A percentile compares a stretch with the other conserved stretches of the same genome.
Conservation (phyloP, 2,888 invertebrate genomes). For the Muschampia plurimacula region DNA sequence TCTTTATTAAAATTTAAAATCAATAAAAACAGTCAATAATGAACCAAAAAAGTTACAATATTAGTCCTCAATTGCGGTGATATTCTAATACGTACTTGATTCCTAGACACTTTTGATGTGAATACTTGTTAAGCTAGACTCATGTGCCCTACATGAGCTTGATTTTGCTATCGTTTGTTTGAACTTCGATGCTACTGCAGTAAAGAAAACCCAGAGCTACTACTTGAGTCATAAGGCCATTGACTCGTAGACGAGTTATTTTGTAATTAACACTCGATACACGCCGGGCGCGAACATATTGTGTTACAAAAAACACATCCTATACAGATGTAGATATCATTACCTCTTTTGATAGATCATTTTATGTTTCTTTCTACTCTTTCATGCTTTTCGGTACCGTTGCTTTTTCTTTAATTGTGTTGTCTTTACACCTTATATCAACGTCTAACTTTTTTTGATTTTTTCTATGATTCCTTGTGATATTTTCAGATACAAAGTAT, state of each 20-base stretch:
- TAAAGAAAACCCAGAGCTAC: slow-evolving; percentile 15
- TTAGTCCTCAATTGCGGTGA: no score
- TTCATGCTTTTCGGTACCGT: slow-evolving; percentile 48
- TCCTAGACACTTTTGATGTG: no score
- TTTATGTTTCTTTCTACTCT: slow-evolving; percentile 54
- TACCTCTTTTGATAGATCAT: slow-evolving; percentile 51
- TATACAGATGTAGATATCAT: slow-evolving; percentile 48
- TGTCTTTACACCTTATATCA: background rate
- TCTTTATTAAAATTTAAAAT: no score
- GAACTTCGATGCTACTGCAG: slow-evolving; percentile 8
- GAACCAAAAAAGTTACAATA: no score
- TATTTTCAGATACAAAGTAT: no score
- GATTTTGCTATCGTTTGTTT: slow-evolving; percentile 19
- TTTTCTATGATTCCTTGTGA: no score
- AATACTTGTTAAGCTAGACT: slow-evolving; percentile 14
- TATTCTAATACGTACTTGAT: no score
- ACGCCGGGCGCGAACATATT: slow-evolving; percentile 34
- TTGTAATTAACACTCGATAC: slow-evolving; percentile 68
- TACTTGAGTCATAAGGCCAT: slow-evolving; percentile 56
- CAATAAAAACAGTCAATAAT: no score
- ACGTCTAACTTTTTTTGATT: background rate
- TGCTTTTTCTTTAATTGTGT: slow-evolving; percentile 34
- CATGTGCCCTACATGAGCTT: slow-evolving; percentile 27
- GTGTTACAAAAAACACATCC: slow-evolving; percentile 41
- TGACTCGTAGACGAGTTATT: slow-evolving; percentile 64